These are phyloP conservation scores for Macrochelys suwanniensis DNA, from an alignment of 2,797 vertebrate species.

Conservation along the genomic window DNA sequence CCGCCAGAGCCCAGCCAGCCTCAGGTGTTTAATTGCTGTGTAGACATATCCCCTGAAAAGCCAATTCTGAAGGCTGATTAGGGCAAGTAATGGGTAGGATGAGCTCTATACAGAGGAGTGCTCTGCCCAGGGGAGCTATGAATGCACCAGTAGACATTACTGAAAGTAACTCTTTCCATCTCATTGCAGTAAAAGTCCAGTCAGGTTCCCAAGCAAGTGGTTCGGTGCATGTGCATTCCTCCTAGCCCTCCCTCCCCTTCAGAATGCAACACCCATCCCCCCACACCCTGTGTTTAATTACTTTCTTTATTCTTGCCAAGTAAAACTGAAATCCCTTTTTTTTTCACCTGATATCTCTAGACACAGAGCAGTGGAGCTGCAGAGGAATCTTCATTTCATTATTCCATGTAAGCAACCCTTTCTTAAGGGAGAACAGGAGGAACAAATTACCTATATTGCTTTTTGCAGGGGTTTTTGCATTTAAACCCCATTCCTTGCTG, in stretches of 20 bases:
- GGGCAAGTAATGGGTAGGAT: neutral
- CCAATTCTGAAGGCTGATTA: accelerated
- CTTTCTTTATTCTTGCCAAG: neutral
- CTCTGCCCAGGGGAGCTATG: neutral
- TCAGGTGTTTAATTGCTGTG: neutral
- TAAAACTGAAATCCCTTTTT: neutral
- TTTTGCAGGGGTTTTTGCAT: neutral
- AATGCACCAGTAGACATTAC: neutral
- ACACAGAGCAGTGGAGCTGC: neutral
- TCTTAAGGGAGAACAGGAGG: neutral
- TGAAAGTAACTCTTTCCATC: neutral
- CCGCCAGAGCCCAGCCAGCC: neutral
- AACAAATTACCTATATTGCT: neutral
- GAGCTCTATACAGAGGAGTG: neutral
- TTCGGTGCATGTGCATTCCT: accelerated
- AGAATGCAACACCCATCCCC: neutral
- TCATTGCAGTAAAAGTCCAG: neutral
- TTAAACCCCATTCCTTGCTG: accelerated
- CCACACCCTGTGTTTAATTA: neutral
- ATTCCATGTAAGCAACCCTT: neutral
- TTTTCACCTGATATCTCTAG: neutral
- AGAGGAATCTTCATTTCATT: neutral
- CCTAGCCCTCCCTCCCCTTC: neutral
- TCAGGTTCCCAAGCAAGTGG: neutral
- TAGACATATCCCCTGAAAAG: neutral